Evolutionary conservation across 2,113 vertebrate genomes (phyloP).

Genomic region (Callithrix jacchus): DNA sequence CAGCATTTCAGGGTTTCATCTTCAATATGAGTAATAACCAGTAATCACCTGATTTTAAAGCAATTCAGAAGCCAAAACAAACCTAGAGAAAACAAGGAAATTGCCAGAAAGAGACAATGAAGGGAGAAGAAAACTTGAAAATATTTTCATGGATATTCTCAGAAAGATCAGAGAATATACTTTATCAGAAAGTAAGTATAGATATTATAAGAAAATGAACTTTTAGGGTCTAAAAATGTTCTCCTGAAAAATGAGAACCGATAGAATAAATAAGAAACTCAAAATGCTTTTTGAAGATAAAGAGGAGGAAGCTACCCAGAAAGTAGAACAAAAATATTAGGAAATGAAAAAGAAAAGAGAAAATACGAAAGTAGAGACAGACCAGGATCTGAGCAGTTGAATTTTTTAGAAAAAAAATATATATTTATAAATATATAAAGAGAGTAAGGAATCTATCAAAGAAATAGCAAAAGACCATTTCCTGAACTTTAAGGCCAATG

Average conservation of each 20-base stretch:
- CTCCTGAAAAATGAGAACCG: background rate
- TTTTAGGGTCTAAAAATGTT: background rate
- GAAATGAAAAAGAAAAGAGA: background rate
- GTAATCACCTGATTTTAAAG: background rate
- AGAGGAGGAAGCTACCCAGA: background rate
- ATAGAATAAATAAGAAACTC: background rate
- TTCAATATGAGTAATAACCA: background rate
- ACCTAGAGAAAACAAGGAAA: background rate
- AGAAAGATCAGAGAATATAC: background rate
- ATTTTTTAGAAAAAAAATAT: background rate
- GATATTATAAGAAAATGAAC: background rate
- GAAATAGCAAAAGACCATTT: background rate
- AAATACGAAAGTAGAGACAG: background rate
- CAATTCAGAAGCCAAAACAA: background rate
- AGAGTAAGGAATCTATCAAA: background rate
- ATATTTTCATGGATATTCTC: background rate
- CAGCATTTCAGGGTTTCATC: background rate
- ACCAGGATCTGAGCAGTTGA: background rate
- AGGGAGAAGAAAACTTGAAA: background rate
- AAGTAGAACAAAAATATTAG: conserved; percentile 20
- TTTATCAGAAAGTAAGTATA: background rate
- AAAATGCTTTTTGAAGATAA: background rate
- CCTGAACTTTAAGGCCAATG: background rate
- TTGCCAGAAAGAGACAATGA: background rate
- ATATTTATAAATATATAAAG: background rate